These are phyloP conservation scores for Pygocentrus nattereri DNA, from an alignment of 2,797 vertebrate genomes.

Conservation along the genomic window DNA sequence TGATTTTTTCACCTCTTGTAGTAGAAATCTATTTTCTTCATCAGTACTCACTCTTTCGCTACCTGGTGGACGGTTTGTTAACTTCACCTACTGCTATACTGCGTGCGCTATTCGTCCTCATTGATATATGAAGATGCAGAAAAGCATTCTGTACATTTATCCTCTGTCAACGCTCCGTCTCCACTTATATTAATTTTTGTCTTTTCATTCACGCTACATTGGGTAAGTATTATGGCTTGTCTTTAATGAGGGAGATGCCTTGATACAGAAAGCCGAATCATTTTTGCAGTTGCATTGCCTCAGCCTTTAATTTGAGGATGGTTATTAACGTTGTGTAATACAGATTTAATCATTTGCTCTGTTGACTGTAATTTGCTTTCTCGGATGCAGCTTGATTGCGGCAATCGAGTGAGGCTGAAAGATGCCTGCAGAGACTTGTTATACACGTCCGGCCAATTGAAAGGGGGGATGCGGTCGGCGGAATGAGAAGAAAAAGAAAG, in stretches of 20 bases:
- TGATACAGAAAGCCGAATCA: slow-evolving; percentile 6
- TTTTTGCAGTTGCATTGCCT: slow-evolving; percentile 41
- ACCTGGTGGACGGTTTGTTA: neutral
- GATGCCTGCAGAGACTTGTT: slow-evolving; percentile 35
- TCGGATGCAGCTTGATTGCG: slow-evolving; percentile 48
- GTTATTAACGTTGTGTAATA: slow-evolving; percentile 62
- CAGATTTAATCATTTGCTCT: slow-evolving; percentile 66
- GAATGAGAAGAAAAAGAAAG: slow-evolving; percentile 27
- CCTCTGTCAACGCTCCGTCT: neutral
- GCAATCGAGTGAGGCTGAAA: slow-evolving; percentile 46
- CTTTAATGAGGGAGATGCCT: slow-evolving; percentile 27
- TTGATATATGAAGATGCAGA: neutral
- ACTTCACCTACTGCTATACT: neutral
- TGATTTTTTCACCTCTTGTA: neutral
- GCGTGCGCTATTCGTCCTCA: neutral
- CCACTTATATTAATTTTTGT: slow-evolving; percentile 18
- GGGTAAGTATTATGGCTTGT: slow-evolving; percentile 15
- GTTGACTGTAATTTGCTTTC: slow-evolving; percentile 50
- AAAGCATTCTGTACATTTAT: slow-evolving; percentile 3
- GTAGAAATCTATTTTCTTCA: neutral
- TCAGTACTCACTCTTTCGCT: neutral
- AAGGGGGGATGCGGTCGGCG: slow-evolving; percentile 21
- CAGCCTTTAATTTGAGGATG: slow-evolving; percentile 52
- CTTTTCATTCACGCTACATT: slow-evolving; percentile 14
- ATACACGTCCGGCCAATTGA: slow-evolving; percentile 47